Conservation (phyloP, 2,113 vertebrate genomes). For the Tachysurus vachellii region DNA sequence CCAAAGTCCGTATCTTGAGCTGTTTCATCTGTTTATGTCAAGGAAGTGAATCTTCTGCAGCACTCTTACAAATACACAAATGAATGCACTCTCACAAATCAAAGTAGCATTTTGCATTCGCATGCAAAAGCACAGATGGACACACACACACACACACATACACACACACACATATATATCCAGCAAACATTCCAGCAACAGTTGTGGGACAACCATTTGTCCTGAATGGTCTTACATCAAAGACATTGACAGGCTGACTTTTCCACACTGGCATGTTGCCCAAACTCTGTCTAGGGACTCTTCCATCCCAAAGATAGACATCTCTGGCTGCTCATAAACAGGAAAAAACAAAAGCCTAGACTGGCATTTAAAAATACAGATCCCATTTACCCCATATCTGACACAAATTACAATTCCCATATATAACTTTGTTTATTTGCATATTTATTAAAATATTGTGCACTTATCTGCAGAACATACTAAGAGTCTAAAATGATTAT, state of each 20-base stretch:
- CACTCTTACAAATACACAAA: background rate
- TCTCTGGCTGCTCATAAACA: slow-evolving; percentile 30
- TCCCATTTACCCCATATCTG: background rate
- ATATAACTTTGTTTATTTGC: slow-evolving; percentile 54
- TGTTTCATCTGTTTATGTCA: slow-evolving; percentile 47
- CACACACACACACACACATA: slow-evolving; percentile 9
- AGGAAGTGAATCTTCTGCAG: slow-evolving; percentile 24
- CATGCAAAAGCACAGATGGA: slow-evolving; percentile 21
- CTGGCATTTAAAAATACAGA: background rate
- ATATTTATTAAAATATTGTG: slow-evolving; percentile 48
- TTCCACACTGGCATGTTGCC: slow-evolving; percentile 37
- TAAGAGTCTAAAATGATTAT: slow-evolving; percentile 56
- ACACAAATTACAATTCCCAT: slow-evolving; percentile 42
- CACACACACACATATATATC: background rate
- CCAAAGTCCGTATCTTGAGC: slow-evolving; percentile 39
- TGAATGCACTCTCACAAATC: slow-evolving; percentile 6
- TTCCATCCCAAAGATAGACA: slow-evolving; percentile 24
- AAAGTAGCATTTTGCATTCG: background rate
- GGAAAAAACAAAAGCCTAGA: slow-evolving; percentile 39
- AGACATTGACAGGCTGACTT: slow-evolving; percentile 28
- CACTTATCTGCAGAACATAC: slow-evolving; percentile 46
- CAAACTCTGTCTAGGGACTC: slow-evolving; percentile 9
- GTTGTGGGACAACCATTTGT: slow-evolving; percentile 11
- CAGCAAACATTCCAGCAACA: slow-evolving; percentile 14
- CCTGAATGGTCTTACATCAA: slow-evolving; percentile 36